phyloP scores from a whole-genome alignment of 2,113 vertebrate species.

The Seriola rivoliana region DNA sequence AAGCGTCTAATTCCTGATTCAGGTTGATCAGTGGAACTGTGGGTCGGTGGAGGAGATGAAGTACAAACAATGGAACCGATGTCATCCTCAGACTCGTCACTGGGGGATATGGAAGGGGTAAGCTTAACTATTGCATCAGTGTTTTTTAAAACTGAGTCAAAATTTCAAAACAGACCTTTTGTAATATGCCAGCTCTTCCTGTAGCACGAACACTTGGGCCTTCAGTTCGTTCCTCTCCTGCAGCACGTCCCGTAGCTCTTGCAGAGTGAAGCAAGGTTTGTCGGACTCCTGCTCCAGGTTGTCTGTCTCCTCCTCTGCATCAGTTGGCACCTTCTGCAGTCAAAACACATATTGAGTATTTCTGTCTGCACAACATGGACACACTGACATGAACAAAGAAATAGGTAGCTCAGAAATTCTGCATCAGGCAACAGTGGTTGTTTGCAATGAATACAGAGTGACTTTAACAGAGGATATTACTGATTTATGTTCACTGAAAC shows the following conservation, averaged over 20 bases:
- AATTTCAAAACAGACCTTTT: conserved; percentile 84
- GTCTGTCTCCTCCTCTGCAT: conserved; percentile 80
- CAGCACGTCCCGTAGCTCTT: conserved; percentile 93
- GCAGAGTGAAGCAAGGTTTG: conserved; percentile 92
- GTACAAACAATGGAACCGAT: conserved; percentile 70
- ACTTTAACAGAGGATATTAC: not conserved
- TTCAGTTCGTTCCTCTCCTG: conserved; percentile 95
- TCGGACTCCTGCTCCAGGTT: conserved; percentile 87
- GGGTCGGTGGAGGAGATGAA: conserved; percentile 68
- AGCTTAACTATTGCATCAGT: not conserved
- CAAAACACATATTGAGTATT: conserved; percentile 49
- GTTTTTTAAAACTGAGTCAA: not conserved
- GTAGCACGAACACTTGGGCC: conserved; percentile 91
- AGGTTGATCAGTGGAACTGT: conserved; percentile 82
- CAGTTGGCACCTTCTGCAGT: conserved; percentile 77
- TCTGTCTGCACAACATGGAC: not conserved
- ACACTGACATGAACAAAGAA: not conserved
- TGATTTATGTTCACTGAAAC: not conserved
- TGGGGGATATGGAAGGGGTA: conserved; percentile 65
- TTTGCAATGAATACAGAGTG: not conserved
- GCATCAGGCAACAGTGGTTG: not conserved
- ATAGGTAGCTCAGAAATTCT: too few relatives aligned
- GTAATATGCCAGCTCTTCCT: conserved; percentile 94
- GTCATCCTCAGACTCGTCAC: conserved; percentile 92
- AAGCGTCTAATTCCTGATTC: conserved; percentile 94